A percentile compares a stretch with the other conserved stretches of the same genome.
These are phyloP conservation scores for Oryzias sinensis DNA, from an alignment of 2,797 vertebrate species.

Conservation along the genomic window DNA sequence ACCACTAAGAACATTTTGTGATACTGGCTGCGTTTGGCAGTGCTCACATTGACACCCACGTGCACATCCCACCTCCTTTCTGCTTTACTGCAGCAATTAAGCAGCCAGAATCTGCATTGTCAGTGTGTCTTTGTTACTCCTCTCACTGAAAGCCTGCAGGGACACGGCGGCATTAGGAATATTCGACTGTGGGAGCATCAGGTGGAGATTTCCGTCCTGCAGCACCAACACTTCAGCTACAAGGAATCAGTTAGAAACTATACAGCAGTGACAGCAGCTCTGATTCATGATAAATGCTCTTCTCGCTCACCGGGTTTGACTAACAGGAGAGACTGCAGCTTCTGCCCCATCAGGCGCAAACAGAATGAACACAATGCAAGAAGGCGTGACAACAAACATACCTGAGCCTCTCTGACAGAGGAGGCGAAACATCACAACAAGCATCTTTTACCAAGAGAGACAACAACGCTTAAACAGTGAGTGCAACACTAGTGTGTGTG, in stretches of 20 bases:
- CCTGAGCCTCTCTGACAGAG: slow-evolving; percentile 5
- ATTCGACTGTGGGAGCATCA: slow-evolving; percentile 1
- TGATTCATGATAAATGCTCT: slow-evolving; percentile 35
- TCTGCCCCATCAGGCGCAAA: slow-evolving; percentile 11
- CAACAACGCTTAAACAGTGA: background rate
- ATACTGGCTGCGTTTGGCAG: background rate
- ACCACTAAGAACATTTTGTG: slow-evolving; percentile 27
- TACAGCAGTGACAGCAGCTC: background rate
- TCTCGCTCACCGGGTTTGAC: slow-evolving; percentile 10
- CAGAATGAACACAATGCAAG: slow-evolving; percentile 31
- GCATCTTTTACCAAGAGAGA: background rate
- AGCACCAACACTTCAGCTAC: slow-evolving; percentile 32
- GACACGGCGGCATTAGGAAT: background rate
- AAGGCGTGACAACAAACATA: slow-evolving; percentile 4
- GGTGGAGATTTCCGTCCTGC: slow-evolving; percentile 14
- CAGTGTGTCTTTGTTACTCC: slow-evolving; percentile 27
- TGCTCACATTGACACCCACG: slow-evolving; percentile 3
- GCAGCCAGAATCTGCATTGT: slow-evolving; percentile 24
- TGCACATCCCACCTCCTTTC: slow-evolving; percentile 5
- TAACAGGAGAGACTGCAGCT: slow-evolving; percentile 5
- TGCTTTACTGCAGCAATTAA: slow-evolving; percentile 24
- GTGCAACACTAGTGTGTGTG: slow-evolving; percentile 10
- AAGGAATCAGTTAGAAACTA: slow-evolving; percentile 24
- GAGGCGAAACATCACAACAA: slow-evolving; percentile 16
- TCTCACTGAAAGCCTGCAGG: slow-evolving; percentile 13